phyloP scores from a whole-genome alignment of 1,140 invertebrate species.

The Cryptotermes secundus region DNA sequence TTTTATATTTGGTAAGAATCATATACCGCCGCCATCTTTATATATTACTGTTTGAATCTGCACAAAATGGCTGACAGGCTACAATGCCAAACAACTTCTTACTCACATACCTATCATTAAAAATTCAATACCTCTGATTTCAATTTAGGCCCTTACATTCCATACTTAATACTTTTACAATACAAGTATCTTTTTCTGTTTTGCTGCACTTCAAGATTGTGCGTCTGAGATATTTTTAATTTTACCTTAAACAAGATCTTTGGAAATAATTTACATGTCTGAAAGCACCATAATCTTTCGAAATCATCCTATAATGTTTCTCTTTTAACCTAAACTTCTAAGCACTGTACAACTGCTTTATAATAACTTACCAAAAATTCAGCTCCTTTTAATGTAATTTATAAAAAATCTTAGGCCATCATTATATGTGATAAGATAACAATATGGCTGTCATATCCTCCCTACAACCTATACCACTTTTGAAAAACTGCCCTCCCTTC shows the following conservation, averaged over 20 bases:
- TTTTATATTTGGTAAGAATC: background rate
- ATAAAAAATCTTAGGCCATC: conserved; percentile 5
- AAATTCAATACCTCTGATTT: background rate
- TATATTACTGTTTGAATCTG: background rate
- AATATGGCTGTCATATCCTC: background rate
- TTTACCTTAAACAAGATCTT: background rate
- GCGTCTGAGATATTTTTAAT: background rate
- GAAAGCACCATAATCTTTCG: background rate
- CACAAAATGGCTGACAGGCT: background rate
- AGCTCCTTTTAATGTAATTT: background rate
- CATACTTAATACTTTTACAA: background rate
- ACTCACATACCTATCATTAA: background rate
- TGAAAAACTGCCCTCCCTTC: background rate
- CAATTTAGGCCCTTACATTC: conserved; percentile 16
- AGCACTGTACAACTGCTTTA: background rate
- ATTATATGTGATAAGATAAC: background rate
- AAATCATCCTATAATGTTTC: background rate
- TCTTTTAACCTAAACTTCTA: background rate
- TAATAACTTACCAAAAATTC: background rate
- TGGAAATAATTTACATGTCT: background rate
- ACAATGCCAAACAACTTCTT: background rate
- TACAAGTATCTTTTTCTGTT: background rate
- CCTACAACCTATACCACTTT: background rate
- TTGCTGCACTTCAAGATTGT: no score
- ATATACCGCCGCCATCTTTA: background rate